Evolutionary conservation across 2,113 vertebrate genomes (phyloP), one percentile per base, ranked within the genome.

Genomic region (Danionella cerebrum): DNA sequence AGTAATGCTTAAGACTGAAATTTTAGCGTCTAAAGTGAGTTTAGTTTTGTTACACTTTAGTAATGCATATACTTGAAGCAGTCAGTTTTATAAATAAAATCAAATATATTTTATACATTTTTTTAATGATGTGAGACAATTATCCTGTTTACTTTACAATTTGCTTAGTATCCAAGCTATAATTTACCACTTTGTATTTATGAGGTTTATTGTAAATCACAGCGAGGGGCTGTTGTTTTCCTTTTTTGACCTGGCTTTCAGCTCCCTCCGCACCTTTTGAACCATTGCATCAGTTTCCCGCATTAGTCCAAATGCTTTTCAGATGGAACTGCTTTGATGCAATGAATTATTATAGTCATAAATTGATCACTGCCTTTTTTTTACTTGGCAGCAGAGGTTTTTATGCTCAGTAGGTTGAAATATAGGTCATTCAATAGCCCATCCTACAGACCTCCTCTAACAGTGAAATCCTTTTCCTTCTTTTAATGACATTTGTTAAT

Each of bases 301-400:
- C 36, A 42, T 25, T 9, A 42, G 52, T 29, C 48, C 47, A 42
- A 48, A 62, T 51, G 47, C n/a, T 9, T 44, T 63, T 70, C 47
- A 70, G 57, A 52, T 62, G 57, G 35, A 64, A 47, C 48, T 64
- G 42, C 59, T 63, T 63, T 63, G 59, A 63, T 35, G 42, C 48
- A 57, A 50, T 52, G 25, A 42, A 70, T 62, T 44, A 33, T 27
- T 70, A 51, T 62, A 35, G 18, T 36, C 57, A 33, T 53, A 42
- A 53, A 62, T 59, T 60, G n/a, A 48, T 35, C 27, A 41, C 35
- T 60, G 57, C 57, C 44, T 65, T 65, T 65, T 65, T 65, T 53
- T 62, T 16, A 27, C 13, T 31, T 31, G 18, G 11, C 55, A 24
- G 53, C 33, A 9, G 31, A 24, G 11, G 36, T 53, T 70, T 63